Base-by-base conservation (phyloP, 2,888 invertebrate species). In the Anarsia innoxiella region DNA sequence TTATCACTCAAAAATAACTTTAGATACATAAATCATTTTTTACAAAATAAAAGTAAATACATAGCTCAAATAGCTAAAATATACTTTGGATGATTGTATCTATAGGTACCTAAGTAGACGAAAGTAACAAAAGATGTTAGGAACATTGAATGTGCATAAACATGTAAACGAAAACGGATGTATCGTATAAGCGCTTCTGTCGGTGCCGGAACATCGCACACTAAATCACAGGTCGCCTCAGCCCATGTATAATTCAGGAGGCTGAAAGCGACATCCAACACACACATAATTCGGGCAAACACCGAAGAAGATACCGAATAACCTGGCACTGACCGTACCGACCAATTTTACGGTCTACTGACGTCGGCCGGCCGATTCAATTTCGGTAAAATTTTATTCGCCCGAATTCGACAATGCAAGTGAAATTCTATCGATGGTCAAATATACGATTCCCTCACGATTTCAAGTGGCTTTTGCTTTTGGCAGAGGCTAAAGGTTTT, bases 331-430 rank as follows among this genome's bases (percentile, higher is more conserved):
- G 67, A 74, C 73, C 76, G 69, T 60, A 54, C 66, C 66, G 66
- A 54, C 73, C 82, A 82, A 84, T 84, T 82, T 80, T 72, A 73
- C 77, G 80, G 77, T 76, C 80, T 73, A 62, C 68, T 68, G 75
- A 61, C 61, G 52, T 51, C 64, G 54, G 56, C 62, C 66, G 71
- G 70, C 70, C 77, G 77, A 84, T 79, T 84, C 83, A 83, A 84
- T 84, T 83, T 78, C 68, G 74, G 65, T 66, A 65, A 79, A 82
- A 80, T 84, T 84, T 82, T 80, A 82, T 80, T 79, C 74, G 70
- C 46, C 61, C 64, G 70, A 69, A 72, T 64, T 72, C 73, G 66
- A 67, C 57, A 70, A 74, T 69, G 63, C 69, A 58, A 70, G 70
- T 70, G 73, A 66, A 75, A 70, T 74, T 73, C 75, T 75, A 76